These are phyloP conservation scores for Jacana jacana DNA, from an alignment of 2,113 vertebrate species.

Conservation along the genomic window DNA sequence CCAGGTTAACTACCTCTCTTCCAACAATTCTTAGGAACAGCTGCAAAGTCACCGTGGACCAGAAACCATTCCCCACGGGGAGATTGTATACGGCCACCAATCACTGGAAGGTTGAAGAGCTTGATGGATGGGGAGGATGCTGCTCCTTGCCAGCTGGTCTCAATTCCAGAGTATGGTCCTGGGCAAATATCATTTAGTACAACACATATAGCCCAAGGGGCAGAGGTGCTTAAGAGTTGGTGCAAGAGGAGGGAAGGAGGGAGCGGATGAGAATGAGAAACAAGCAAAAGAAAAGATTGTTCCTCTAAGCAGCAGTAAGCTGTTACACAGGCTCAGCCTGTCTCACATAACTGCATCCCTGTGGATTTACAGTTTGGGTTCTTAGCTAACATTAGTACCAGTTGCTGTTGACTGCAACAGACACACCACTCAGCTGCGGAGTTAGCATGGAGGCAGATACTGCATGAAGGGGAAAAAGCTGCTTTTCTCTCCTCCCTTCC, in stretches of 20 bases:
- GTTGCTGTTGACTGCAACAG: neutral
- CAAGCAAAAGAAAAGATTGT: neutral
- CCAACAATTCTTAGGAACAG: slow-evolving; percentile 4
- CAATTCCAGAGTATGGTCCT: neutral
- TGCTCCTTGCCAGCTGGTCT: neutral
- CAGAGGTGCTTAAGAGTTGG: neutral
- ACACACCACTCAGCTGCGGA: neutral
- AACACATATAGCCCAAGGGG: neutral
- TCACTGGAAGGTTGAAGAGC: neutral
- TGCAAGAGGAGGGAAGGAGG: neutral
- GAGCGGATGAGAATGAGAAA: neutral
- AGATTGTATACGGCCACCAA: neutral
- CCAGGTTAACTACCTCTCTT: slow-evolving; percentile 4
- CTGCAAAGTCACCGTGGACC: neutral
- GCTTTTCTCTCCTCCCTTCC: neutral
- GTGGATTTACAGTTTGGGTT: neutral
- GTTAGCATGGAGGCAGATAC: neutral
- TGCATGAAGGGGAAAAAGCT: neutral
- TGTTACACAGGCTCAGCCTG: neutral
- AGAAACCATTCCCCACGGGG: neutral
- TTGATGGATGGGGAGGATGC: neutral
- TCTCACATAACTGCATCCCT: neutral
- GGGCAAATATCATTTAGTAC: neutral
- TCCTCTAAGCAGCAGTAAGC: neutral
- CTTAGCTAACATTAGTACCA: neutral